These are phyloP conservation scores for Nothobranchius furzeri DNA, from an alignment of 2,113 vertebrate species.

Conservation along the genomic window DNA sequence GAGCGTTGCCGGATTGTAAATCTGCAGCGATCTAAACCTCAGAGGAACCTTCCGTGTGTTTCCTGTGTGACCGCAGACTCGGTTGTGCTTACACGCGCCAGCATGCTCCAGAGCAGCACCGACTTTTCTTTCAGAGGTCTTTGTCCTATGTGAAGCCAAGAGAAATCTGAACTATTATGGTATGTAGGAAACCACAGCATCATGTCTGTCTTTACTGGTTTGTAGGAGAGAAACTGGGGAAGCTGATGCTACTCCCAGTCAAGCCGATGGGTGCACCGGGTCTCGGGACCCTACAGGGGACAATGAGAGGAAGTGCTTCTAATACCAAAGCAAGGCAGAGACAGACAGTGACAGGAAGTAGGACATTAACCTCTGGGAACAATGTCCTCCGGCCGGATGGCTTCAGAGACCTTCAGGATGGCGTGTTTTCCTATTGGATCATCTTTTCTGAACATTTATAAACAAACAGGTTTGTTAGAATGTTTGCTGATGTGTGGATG, in stretches of 20 bases:
- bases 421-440: neutral
- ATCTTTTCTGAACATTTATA: neutral
- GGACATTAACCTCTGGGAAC: conserved; percentile 29
- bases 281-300: conserved; percentile 24
- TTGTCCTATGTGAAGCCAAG: neutral
- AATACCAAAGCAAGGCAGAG: conserved; percentile 13
- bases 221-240: neutral
- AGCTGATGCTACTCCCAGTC: neutral
- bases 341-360: conserved; percentile 44
- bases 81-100: too few relatives aligned
- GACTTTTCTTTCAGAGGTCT: neutral
- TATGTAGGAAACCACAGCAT: too few relatives aligned
- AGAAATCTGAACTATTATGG: too few relatives aligned
- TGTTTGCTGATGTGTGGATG: neutral
- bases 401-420: neutral
- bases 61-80: too few relatives aligned
- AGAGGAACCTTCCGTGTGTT: too few relatives aligned
- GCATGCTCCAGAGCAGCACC: too few relatives aligned
- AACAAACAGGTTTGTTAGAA: too few relatives aligned
- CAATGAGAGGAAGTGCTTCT: conserved; percentile 57
- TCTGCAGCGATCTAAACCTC: too few relatives aligned
- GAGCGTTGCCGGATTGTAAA: too few relatives aligned
- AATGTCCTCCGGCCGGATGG: conserved; percentile 9
- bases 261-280: neutral
- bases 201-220: neutral